phyloP scores from a whole-genome alignment of 1,140 invertebrate species.

The Bicyclus anynana region DNA sequence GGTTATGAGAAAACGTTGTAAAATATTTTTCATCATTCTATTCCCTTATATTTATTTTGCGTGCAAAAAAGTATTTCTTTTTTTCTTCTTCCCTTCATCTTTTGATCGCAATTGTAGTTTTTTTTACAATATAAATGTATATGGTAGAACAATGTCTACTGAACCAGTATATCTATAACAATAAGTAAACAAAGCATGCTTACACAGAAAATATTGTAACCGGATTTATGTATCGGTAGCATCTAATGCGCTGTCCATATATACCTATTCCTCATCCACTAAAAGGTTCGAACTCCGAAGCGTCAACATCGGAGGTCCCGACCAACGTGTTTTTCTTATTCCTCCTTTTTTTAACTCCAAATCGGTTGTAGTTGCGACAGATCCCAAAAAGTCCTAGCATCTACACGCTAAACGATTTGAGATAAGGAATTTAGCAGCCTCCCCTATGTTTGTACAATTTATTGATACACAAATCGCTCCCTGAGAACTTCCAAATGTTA shows the following conservation, averaged over 20 bases:
- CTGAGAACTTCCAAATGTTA: conserved; percentile 41
- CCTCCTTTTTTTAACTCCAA: conserved; percentile 9
- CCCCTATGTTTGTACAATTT: conserved; percentile 44
- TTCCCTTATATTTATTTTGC: too few relatives aligned
- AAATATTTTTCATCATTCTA: too few relatives aligned
- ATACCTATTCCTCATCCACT: conserved; percentile 8
- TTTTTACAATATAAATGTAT: too few relatives aligned
- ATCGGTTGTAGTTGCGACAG: conserved; percentile 28
- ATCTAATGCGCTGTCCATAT: conserved; percentile 4
- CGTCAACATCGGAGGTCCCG: conserved; percentile 17
- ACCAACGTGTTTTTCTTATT: conserved; percentile 18
- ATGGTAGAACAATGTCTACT: too few relatives aligned
- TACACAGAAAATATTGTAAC: not conserved
- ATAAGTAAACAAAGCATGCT: too few relatives aligned
- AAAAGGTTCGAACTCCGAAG: conserved; percentile 16
- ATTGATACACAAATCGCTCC: conserved; percentile 54
- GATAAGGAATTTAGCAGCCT: conserved; percentile 52
- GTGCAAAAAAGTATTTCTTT: too few relatives aligned
- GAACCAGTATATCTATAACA: too few relatives aligned
- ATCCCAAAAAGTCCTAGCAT: conserved; percentile 32
- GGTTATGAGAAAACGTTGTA: too few relatives aligned
- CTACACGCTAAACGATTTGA: conserved; percentile 49
- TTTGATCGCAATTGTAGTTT: too few relatives aligned
- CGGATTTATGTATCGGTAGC: conserved; percentile 1
- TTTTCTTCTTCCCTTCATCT: too few relatives aligned